Conservation (phyloP, 2,888 invertebrate species). For the Lysandra coridon region DNA sequence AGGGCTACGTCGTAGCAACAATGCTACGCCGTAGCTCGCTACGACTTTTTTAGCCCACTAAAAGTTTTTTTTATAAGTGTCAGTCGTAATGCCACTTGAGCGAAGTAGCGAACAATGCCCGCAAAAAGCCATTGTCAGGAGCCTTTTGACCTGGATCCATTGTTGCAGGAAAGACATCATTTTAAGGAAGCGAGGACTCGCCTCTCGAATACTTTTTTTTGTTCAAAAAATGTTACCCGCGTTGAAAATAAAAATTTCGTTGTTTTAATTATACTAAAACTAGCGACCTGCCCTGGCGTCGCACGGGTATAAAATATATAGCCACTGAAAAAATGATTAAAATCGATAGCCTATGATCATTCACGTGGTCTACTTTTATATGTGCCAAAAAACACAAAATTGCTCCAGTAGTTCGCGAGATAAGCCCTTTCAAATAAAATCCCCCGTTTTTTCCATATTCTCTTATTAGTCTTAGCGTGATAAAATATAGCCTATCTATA, state of each 20-base stretch:
- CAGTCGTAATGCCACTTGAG: slow-evolving; percentile 45
- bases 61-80: slow-evolving; percentile 42
- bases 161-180: slow-evolving; percentile 44
- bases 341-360: too few relatives aligned
- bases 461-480: too few relatives aligned
- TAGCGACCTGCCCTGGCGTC: too few relatives aligned
- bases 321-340: too few relatives aligned
- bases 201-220: slow-evolving; percentile 40
- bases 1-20: slow-evolving; percentile 31
- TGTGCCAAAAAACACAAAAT: too few relatives aligned
- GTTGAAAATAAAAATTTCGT: neutral
- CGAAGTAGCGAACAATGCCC: slow-evolving; percentile 46
- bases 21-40: slow-evolving; percentile 26
- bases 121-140: slow-evolving; percentile 47
- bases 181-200: slow-evolving; percentile 41
- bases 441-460: too few relatives aligned
- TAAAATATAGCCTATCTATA: too few relatives aligned
- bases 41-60: slow-evolving; percentile 35
- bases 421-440: too few relatives aligned
- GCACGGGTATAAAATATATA: too few relatives aligned
- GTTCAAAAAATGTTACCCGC: slow-evolving; percentile 34
- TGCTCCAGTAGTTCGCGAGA: too few relatives aligned
- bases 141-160: slow-evolving; percentile 49
- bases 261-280: slow-evolving; percentile 9
- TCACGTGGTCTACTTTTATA: too few relatives aligned